Evolutionary conservation across 2,888 invertebrate species (phyloP), one percentile per base, ranked within the genome.

Genomic region (Globia sparganii): DNA sequence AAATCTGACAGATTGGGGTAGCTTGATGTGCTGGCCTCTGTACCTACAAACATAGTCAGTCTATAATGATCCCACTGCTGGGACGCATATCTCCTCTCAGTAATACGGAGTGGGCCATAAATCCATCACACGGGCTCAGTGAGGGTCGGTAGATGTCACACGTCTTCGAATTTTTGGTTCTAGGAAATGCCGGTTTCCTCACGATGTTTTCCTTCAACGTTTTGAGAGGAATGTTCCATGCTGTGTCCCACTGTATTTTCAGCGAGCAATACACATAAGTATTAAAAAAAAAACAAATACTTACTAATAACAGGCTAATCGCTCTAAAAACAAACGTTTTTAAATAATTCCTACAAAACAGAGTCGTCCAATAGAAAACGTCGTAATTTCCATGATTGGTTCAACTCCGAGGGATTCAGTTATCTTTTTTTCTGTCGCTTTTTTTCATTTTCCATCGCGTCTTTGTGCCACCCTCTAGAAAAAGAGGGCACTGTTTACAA

Each of bases 321-420:
- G 58, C 15, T 53, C 25, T 21, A 71, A 83, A 80, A 77, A 76
- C 67, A 81, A 85, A 81, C 64, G 53, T 56, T 69, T 62, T 64
- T 58, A 65, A 82, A 77, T 77, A 37, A 69, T 72, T 72, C 31
- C 8, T 28, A 88, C 87, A 87, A 87, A 86, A 87, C 85, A 69
- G 77, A 84, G 34, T 75, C 79, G 75, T 75, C 87, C 88, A 90
- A 88, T 90, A 87, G 87, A 85, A 80, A 77, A 73, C 91, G 91
- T 87, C 91, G 93, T 94, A 95, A 95, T 96, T 95, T 94, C 91
- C 91, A 94, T 94, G 95, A 96, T 96, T 96, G 96, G 95, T 94
- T 91, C 91, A 91, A 92, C 90, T 90, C 87, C 85, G 83, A 90
- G 90, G 90, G 92, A 90, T 91, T 91, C 92, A 84, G 94, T 94